Evolutionary conservation across 2,797 vertebrate species (phyloP).

Genomic region (Petrocephalus sullivani): DNA sequence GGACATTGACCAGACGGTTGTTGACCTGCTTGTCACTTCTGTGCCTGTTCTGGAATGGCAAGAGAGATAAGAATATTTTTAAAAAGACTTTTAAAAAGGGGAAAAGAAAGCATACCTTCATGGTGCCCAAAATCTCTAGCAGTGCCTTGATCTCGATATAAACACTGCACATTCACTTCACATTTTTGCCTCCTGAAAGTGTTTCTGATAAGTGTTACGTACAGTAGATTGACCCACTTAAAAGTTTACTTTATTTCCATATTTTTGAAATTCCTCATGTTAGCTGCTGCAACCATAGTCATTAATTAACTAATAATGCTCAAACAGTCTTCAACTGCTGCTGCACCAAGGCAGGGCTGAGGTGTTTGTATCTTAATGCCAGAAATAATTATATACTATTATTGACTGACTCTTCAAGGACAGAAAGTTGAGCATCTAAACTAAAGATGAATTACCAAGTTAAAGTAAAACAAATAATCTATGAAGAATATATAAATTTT

Average conservation of each 20-base stretch:
- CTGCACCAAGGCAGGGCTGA: not conserved
- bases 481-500: not conserved
- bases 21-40: constrained; percentile 84
- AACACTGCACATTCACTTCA: not conserved
- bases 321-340: not conserved
- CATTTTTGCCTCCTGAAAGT: not conserved
- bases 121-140: not conserved
- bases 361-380: not conserved
- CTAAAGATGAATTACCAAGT: not conserved
- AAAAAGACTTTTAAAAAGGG: not conserved
- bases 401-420: not conserved
- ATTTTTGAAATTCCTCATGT: not conserved
- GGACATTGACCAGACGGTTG: constrained; percentile 75
- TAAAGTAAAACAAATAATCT: not conserved
- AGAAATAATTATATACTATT: not conserved
- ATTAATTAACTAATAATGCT: not conserved
- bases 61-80: constrained; percentile 12
- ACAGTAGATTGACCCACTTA: not conserved
- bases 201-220: not conserved
- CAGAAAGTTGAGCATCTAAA: not conserved
- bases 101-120: not conserved
- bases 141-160: not conserved
- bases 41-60: constrained; percentile 72
- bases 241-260: not conserved
- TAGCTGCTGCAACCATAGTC: not conserved